A percentile compares a stretch with the other conserved stretches of the same genome.
These are phyloP conservation scores for Malacosoma neustria DNA, from an alignment of 2,888 invertebrate species.

Conservation along the genomic window DNA sequence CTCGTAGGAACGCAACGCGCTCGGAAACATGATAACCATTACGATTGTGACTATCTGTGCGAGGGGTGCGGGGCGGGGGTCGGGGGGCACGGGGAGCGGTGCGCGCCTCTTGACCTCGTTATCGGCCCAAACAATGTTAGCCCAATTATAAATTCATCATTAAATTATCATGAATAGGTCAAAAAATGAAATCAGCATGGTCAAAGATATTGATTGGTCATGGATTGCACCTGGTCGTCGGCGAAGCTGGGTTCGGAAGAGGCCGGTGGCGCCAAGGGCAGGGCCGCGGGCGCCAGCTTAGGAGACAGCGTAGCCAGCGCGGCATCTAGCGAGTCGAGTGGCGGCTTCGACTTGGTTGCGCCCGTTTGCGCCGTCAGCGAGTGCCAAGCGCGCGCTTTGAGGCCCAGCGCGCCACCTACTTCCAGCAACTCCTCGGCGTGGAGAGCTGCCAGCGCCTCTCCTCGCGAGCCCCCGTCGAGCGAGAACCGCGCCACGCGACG, in stretches of 20 bases:
- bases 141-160: no score
- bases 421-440: constrained; percentile 39
- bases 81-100: no score
- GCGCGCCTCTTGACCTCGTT: no score
- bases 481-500: constrained; percentile 39
- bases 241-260: not conserved
- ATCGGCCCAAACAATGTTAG: no score
- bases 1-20: no score
- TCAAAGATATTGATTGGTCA: no score
- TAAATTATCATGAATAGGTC: no score
- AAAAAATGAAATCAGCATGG: no score
- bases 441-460: constrained; percentile 22
- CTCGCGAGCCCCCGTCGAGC: constrained; percentile 14
- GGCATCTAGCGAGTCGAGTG: constrained; percentile 5
- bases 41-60: no score
- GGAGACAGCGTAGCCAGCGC: constrained; percentile 13
- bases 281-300: constrained; percentile 7
- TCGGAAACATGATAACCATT: no score
- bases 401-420: constrained; percentile 16
- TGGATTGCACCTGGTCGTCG: constrained; percentile 6
- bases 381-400: constrained; percentile 35
- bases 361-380: constrained; percentile 10
- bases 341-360: constrained; percentile 3
- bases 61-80: no score
- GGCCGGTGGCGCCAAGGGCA: constrained; percentile 6